Conservation (phyloP, 2,888 invertebrate species). For the Amphiduros pacificus region DNA sequence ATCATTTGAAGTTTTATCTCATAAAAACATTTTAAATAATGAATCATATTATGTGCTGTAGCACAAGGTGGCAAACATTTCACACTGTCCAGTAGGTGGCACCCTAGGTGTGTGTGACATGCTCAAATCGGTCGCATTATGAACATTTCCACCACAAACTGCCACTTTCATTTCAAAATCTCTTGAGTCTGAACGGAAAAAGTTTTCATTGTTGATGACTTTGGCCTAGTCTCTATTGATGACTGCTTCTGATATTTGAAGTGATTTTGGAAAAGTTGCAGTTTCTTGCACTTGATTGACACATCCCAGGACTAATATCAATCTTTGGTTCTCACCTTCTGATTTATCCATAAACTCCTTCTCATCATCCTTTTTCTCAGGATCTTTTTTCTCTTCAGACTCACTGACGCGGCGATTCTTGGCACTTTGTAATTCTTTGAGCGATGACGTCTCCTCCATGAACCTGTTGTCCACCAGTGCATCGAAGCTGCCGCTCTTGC, state of each 20-base stretch:
- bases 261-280: not conserved
- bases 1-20: too few relatives aligned
- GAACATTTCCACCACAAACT: too few relatives aligned
- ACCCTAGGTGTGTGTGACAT: too few relatives aligned
- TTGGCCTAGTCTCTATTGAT: not conserved
- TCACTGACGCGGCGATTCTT: too few relatives aligned
- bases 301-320: not conserved
- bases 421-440: not conserved
- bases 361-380: constrained; percentile 4
- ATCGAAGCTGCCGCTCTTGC: not conserved
- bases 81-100: too few relatives aligned
- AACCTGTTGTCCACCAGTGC: constrained; percentile 4
- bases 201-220: not conserved
- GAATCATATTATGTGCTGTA: too few relatives aligned
- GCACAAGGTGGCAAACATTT: too few relatives aligned
- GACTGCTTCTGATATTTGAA: not conserved
- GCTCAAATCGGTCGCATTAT: too few relatives aligned
- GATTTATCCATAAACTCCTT: not conserved
- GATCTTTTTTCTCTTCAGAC: constrained; percentile 10
- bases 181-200: too few relatives aligned
- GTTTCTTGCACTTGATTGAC: not conserved
- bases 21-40: too few relatives aligned
- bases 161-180: too few relatives aligned
- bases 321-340: not conserved
- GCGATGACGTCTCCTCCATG: constrained; percentile 7